Conservation (phyloP, 2,797 vertebrate genomes). For the Gymnothorax javanicus region DNA sequence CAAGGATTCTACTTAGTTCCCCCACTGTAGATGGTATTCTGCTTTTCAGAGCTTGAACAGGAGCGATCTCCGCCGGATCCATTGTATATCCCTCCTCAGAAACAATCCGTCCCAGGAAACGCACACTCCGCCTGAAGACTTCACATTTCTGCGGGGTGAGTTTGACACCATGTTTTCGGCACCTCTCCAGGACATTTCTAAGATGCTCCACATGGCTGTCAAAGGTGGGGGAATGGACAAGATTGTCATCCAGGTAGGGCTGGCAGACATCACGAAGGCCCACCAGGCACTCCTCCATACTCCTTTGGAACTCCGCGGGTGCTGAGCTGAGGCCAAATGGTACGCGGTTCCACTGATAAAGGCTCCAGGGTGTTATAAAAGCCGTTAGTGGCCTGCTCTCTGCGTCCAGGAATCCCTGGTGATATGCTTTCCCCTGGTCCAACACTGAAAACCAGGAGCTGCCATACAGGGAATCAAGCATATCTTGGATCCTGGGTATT, state of each 20-base stretch:
- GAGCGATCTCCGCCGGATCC: slow-evolving; percentile 28
- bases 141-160: slow-evolving; percentile 36
- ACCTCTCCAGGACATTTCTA: slow-evolving; percentile 32
- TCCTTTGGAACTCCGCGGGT: slow-evolving; percentile 48
- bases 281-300: slow-evolving; percentile 46
- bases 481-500: slow-evolving; percentile 48
- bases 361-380: not conserved
- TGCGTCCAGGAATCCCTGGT: slow-evolving; percentile 19
- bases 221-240: slow-evolving; percentile 42
- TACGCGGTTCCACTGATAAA: slow-evolving; percentile 37
- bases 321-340: slow-evolving; percentile 41
- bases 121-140: slow-evolving; percentile 23
- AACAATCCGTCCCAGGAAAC: slow-evolving; percentile 36
- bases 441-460: slow-evolving; percentile 31
- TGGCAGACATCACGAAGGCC: slow-evolving; percentile 29
- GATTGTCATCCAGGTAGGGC: slow-evolving; percentile 46
- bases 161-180: slow-evolving; percentile 39
- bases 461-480: slow-evolving; percentile 52
- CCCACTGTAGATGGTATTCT: slow-evolving; percentile 28
- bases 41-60: slow-evolving; percentile 27
- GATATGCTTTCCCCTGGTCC: slow-evolving; percentile 18
- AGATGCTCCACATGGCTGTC: slow-evolving; percentile 29
- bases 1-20: slow-evolving; percentile 34
- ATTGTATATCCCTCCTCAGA: slow-evolving; percentile 36
- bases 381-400: not conserved